A percentile compares a stretch with the other conserved stretches of the same genome.
Conservation (phyloP, 2,113 vertebrate genomes). For the Manacus vitellinus region DNA sequence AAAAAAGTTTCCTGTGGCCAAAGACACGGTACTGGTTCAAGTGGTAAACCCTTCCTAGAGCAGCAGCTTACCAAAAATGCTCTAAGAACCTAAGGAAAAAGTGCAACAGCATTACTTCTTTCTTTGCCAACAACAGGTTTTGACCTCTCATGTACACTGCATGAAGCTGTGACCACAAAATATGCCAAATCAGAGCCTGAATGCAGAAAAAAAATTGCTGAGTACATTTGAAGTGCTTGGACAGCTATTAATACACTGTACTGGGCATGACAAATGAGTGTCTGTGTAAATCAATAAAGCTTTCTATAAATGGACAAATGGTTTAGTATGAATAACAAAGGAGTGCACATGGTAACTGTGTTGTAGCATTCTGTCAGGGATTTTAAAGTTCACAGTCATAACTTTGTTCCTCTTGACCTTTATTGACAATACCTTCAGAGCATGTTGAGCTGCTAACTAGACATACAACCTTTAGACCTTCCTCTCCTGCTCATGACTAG, state of each 20-base stretch:
- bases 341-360: slow-evolving; percentile 11
- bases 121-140: neutral
- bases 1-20: neutral
- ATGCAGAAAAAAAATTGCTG: slow-evolving; percentile 28
- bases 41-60: neutral
- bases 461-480: slow-evolving; percentile 59
- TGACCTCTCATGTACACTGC: neutral
- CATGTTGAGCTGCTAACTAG: slow-evolving; percentile 67
- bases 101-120: neutral
- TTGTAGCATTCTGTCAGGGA: slow-evolving; percentile 63
- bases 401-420: slow-evolving; percentile 79
- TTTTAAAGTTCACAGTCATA: slow-evolving; percentile 80
- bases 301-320: slow-evolving; percentile 61
- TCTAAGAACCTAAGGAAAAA: neutral
- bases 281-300: slow-evolving; percentile 75
- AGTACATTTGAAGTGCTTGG: slow-evolving; percentile 44
- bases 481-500: neutral
- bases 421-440: slow-evolving; percentile 69
- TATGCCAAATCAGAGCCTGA: neutral
- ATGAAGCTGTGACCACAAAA: neutral
- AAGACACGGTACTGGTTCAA: neutral
- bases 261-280: slow-evolving; percentile 71
- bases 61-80: neutral
- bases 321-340: slow-evolving; percentile 68
- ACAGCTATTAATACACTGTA: slow-evolving; percentile 60